phyloP scores from a whole-genome alignment of 2,888 invertebrate genomes.

The Esperia sulphurella region DNA sequence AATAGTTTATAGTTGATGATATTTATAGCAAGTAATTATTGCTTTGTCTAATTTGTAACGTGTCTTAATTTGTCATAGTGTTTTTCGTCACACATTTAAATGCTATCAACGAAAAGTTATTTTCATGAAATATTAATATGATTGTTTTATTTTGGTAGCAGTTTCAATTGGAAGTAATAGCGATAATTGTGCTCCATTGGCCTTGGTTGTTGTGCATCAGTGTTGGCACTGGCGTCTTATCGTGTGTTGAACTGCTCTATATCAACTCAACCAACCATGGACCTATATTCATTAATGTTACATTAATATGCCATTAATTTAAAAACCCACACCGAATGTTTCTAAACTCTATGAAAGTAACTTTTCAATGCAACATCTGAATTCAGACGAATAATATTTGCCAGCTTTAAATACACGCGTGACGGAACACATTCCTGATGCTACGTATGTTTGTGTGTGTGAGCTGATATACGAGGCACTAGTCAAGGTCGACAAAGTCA shows the following conservation, averaged over 20 bases:
- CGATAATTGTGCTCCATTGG: constrained; percentile 49
- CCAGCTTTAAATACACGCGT: constrained; percentile 50
- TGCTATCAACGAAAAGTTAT: no score
- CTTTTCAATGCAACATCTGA: constrained; percentile 24
- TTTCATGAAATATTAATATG: no score
- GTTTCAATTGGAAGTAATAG: constrained; percentile 13
- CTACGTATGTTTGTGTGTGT: constrained; percentile 25
- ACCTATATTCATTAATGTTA: constrained; percentile 32
- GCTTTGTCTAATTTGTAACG: background rate
- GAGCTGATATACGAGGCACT: constrained; percentile 56
- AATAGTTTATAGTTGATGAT: no score
- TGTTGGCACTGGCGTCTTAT: constrained; percentile 62
- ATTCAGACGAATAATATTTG: constrained; percentile 45
- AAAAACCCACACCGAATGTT: constrained; percentile 20
- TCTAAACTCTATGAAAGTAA: constrained; percentile 18
- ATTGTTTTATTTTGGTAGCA: background rate
- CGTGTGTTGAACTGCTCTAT: constrained; percentile 73
- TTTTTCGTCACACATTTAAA: no score
- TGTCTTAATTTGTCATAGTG: no score
- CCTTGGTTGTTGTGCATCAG: constrained; percentile 60
- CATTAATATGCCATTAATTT: constrained; percentile 22
- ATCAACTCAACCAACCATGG: constrained; percentile 38
- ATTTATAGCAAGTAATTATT: background rate
- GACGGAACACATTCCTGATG: constrained; percentile 56
- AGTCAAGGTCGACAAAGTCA: constrained; percentile 78